A percentile compares a stretch with the other conserved stretches of the same genome.
Evolutionary conservation across 2,113 vertebrate species (phyloP).

Genomic region (Apteryx owenii): DNA sequence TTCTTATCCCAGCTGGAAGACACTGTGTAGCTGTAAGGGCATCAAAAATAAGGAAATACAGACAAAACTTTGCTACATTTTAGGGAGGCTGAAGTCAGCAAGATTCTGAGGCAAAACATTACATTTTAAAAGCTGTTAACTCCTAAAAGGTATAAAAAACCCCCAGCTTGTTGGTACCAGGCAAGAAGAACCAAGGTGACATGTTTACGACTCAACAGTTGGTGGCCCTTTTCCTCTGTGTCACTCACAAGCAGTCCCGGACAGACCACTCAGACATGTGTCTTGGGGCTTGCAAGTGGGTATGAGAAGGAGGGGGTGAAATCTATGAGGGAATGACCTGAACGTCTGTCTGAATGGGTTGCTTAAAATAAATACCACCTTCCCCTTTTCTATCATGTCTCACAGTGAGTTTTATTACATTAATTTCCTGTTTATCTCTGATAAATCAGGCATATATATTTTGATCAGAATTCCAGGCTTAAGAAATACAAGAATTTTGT

Average conservation of each 20-base stretch:
- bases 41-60: not conserved
- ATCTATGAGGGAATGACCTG: not conserved
- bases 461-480: not conserved
- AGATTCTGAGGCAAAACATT: not conserved
- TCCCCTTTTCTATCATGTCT: not conserved
- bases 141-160: not conserved
- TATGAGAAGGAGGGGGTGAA: not conserved
- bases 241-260: not conserved
- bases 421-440: conserved; percentile 25
- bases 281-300: not conserved
- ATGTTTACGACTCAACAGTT: not conserved
- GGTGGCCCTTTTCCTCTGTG: not conserved
- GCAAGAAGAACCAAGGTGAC: not conserved
- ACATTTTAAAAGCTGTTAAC: not conserved
- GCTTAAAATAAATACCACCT: not conserved
- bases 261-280: not conserved
- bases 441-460: not conserved
- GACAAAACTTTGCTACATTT: not conserved
- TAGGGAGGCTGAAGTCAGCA: not conserved
- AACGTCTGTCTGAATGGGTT: not conserved
- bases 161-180: not conserved
- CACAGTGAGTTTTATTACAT: not conserved
- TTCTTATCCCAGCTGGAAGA: not conserved
- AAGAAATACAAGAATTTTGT: not conserved
- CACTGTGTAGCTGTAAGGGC: not conserved